Evolutionary conservation across 2,888 invertebrate genomes (phyloP), one percentile per base, ranked within the genome.

Genomic region (Phyllotreta striolata): DNA sequence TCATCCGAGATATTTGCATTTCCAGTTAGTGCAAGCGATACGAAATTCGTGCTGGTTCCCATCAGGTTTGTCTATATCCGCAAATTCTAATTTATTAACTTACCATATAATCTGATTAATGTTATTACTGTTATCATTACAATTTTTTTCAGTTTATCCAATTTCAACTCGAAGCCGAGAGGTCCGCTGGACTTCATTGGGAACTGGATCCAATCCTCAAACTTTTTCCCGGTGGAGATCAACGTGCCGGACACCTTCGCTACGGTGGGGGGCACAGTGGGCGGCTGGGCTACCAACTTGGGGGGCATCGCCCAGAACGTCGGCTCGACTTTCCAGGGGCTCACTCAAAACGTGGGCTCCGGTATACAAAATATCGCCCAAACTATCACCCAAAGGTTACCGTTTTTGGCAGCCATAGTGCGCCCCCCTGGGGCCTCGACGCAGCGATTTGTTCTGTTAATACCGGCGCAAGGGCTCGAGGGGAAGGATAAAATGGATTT

Each of bases 191-290:
- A 76, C 41, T 74, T 78, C 58, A 75, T 79, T 14, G 78, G 85
- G 3, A 81, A 81, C 39, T 77, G 86, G 54, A 86, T 88, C 62
- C 83, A 84, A 10, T 77, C 79, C 4, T 83, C 86, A 24, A 85
- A 85, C 0, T 86, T 85, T 74, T 78, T 89, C 13, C 89, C 89
- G 0, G 80, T 89, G 57, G 86, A 88, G 78, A 78, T 89, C 1
- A 89, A 88, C 73, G 85, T 89, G 0, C 88, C 88, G 1, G 87
- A 88, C 70, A 80, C 84, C 0, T 80, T 88, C 56, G 77, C 80
- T 9, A 71, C 72, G 7, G 73, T 79, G 35, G 74, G 73, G 4
- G 69, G 67, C 14, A 68, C 69, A 0, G 63, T 73, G 0, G 66
- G 69, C 9, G 59, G 63, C 8, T 62, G 71, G 37, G 60, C 69